Conservation (phyloP, 2,888 invertebrate genomes). For the Drosophila paranaensis region DNA sequence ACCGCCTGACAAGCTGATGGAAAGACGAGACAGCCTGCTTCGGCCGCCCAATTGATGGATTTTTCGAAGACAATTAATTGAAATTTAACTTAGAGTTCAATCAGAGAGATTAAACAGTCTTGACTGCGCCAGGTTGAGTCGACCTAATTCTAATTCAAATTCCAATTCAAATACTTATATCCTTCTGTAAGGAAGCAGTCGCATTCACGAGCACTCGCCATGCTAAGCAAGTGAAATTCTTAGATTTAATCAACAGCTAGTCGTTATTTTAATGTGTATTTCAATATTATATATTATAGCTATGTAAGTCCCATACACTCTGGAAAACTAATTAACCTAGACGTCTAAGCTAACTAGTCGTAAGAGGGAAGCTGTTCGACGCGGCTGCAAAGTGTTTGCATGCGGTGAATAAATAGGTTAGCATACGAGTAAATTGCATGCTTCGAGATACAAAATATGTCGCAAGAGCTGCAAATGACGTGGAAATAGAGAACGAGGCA, state of each 20-base stretch:
- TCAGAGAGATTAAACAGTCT: constrained; percentile 19
- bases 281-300: constrained; percentile 28
- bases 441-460: not conserved
- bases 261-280: constrained; percentile 35
- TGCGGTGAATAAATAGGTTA: constrained; percentile 18
- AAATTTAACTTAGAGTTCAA: constrained; percentile 34
- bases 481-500: constrained; percentile 8
- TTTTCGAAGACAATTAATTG: constrained; percentile 38
- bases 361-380: constrained; percentile 22
- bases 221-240: constrained; percentile 18
- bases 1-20: constrained; percentile 36
- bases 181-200: not conserved
- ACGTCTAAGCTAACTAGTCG: constrained; percentile 15
- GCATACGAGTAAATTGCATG: constrained; percentile 8
- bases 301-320: constrained; percentile 18
- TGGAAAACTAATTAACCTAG: constrained; percentile 13
- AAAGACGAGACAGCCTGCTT: constrained; percentile 2
- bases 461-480: constrained; percentile 40
- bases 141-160: not conserved
- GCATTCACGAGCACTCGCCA: constrained; percentile 11
- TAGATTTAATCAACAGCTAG: constrained; percentile 15
- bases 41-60: constrained; percentile 20
- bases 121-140: not conserved
- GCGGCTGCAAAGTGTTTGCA: constrained; percentile 63
- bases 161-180: not conserved